Evolutionary conservation across 2,113 vertebrate species (phyloP), one percentile per base, ranked within the genome.

Genomic region (Glaucidium brasilianum): DNA sequence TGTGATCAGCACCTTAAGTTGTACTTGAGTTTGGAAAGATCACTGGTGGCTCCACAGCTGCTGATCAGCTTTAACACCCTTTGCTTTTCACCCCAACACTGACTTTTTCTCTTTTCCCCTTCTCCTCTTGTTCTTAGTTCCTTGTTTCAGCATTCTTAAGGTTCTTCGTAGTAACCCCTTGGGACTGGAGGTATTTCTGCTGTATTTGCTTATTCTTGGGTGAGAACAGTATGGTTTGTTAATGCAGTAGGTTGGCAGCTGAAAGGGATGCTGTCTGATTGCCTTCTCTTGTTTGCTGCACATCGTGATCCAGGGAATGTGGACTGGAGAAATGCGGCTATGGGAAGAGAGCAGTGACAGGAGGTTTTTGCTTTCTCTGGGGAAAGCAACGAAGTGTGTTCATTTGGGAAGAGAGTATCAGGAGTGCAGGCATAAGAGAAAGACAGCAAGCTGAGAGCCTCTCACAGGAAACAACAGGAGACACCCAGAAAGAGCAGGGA

Each of bases 211-310:
- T 53, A 8, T 76, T 80, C 34, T 37, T 35, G 58, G 27, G 12
- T 62, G 62, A 62, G 14, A 86, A 35, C 37, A 64, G 26, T 2
- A 0, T 2, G 34, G 9, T 53, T 76, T 50, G 20, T 50, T 49
- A 49, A 35, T 1, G 16, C 1, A 0, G 17, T 0, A 34, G 84
- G 39, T 7, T 79, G 49, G 58, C 25, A 82, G 5, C n/a, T 56
- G 67, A 2, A 47, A 69, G 30, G 59, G 30, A 15, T 41, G 35
- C 29, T 19, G 22, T 35, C 30, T 50, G 55, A 35, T 75, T 35
- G 27, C 39, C 18, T 62, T 12, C 26, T 66, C 41, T 29, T 32
- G 8, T 45, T 73, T 66, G 34, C 30, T 49, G 43, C 9, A 10
- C 14, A 1, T 34, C 29, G 37, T 37, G 64, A 59, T 49, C 37